Evolutionary conservation across 2,113 vertebrate genomes (phyloP).

Genomic region (Muscicapa adusta): DNA sequence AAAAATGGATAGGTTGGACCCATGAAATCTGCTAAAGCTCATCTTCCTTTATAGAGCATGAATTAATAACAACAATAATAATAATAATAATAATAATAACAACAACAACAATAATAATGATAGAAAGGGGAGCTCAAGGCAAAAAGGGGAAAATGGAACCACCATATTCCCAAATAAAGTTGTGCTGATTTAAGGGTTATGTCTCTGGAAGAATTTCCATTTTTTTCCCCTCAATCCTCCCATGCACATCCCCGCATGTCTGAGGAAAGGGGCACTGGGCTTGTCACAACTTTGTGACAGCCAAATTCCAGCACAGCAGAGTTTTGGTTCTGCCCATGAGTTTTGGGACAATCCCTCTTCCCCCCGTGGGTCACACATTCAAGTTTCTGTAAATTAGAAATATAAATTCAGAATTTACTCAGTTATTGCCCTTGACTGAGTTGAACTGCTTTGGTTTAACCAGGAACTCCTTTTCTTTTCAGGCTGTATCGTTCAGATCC

Average conservation of each 20-base stretch:
- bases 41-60: not conserved
- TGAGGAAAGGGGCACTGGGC: not conserved
- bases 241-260: rapidly evolving
- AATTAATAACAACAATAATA: not conserved
- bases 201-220: rapidly evolving
- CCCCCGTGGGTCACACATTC: rapidly evolving
- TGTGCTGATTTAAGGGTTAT: not conserved
- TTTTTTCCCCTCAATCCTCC: not conserved
- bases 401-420: not conserved
- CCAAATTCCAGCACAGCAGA: not conserved
- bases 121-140: not conserved
- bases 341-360: not conserved
- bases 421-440: not conserved
- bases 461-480: not conserved
- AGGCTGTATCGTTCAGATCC: not conserved
- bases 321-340: not conserved
- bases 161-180: not conserved
- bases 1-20: not conserved
- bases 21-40: not conserved
- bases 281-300: not conserved
- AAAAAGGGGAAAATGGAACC: not conserved
- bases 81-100: too few relatives aligned
- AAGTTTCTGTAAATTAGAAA: not conserved
- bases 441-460: not conserved
- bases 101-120: not conserved